These are phyloP conservation scores for Thyatira batis DNA, from an alignment of 2,888 invertebrate species.

Conservation along the genomic window DNA sequence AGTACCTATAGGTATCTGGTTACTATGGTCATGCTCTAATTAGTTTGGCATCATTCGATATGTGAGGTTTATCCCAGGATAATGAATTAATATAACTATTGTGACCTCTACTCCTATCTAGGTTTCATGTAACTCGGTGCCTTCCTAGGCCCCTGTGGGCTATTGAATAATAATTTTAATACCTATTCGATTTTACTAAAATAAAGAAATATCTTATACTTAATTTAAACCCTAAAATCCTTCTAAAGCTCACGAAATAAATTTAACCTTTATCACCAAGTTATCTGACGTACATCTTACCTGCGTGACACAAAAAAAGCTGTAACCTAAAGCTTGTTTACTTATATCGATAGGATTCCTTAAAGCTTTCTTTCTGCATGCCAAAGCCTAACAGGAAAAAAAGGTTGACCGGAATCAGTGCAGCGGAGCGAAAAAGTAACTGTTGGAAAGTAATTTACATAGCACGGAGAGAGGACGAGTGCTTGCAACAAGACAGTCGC, in stretches of 20 bases:
- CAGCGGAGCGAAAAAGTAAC: conserved; percentile 77
- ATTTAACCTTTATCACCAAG: conserved; percentile 6
- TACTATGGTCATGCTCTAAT: no score
- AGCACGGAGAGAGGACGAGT: conserved; percentile 55
- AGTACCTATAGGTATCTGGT: no score
- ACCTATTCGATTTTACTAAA: no score
- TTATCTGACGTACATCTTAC: conserved; percentile 11
- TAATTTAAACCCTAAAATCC: no score
- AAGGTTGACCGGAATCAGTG: conserved; percentile 71
- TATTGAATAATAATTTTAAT: no score
- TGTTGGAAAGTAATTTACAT: conserved; percentile 78
- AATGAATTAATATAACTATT: no score
- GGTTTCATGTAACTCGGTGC: no score
- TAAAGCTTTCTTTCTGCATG: conserved; percentile 51
- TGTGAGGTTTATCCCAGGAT: no score
- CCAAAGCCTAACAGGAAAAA: conserved; percentile 38
- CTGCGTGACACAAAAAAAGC: conserved; percentile 12
- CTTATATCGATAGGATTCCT: conserved; percentile 38
- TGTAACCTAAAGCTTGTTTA: conserved; percentile 31
- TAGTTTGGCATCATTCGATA: no score
- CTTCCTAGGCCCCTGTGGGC: no score
- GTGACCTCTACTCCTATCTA: no score
- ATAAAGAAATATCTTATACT: no score
- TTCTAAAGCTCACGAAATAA: neutral
- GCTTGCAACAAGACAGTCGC: conserved; percentile 51